phyloP scores from a whole-genome alignment of 2,113 vertebrate species.

The Megaleporinus macrocephalus region DNA sequence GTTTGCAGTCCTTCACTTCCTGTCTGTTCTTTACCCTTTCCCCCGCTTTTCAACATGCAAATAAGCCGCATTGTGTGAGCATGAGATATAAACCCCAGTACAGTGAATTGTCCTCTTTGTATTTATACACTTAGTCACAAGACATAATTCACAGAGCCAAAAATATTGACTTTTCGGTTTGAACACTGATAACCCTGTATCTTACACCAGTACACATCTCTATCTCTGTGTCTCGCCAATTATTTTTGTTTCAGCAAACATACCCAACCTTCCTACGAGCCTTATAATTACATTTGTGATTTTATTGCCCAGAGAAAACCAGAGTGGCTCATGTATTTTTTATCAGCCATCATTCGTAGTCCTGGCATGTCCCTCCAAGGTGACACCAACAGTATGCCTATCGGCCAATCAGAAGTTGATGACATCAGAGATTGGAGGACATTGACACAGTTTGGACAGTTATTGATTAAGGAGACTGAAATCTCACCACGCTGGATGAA shows the following conservation, averaged over 20 bases:
- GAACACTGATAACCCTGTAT: neutral
- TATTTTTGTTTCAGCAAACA: neutral
- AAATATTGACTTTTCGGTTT: neutral
- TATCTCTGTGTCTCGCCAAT: neutral
- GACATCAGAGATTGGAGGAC: slow-evolving; percentile 50
- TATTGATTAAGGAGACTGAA: slow-evolving; percentile 68
- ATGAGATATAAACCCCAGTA: neutral
- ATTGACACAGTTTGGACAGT: slow-evolving; percentile 50
- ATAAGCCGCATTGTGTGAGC: too few species aligned
- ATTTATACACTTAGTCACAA: neutral
- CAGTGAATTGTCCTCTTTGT: neutral
- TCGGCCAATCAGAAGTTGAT: slow-evolving; percentile 54
- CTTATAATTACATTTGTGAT: neutral
- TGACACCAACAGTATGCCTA: slow-evolving; percentile 61
- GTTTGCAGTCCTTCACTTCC: neutral
- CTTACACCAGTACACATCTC: neutral
- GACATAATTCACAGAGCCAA: neutral
- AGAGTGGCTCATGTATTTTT: slow-evolving; percentile 43
- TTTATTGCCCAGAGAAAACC: slow-evolving; percentile 29
- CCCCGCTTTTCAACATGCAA: too few species aligned
- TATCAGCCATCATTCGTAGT: slow-evolving; percentile 56
- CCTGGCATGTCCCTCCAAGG: slow-evolving; percentile 62
- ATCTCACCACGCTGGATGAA: slow-evolving; percentile 58
- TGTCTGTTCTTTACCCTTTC: neutral
- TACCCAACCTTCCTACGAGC: too few species aligned